Base-by-base conservation (phyloP, 2,797 vertebrate genomes). In the Takifugu ocellatus region DNA sequence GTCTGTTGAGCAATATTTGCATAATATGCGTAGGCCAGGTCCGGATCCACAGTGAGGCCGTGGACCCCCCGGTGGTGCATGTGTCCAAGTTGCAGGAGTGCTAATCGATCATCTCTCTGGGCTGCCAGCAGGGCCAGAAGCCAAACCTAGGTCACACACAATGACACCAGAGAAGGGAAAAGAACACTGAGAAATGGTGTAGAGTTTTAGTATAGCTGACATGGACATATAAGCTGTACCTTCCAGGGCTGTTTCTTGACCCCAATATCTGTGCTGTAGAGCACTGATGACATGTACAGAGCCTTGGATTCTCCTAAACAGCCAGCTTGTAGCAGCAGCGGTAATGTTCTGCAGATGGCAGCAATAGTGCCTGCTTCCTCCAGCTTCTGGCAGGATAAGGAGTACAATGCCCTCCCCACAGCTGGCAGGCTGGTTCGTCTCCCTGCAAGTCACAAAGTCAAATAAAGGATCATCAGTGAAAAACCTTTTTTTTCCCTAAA, bases 21-120 rank as follows among this genome's bases (percentile, higher is more conserved):
- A 65, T 93, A 94, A 66, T 94, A 94, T 15, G 84, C 91, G 54
- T 90, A 93, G 54, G 92, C 88, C 56, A 93, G 74, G 63, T 90
- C 87, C 24, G 56, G 63, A 44, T 94, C 92, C 36, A 54, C 6
- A 0, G 76, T 67, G 16, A 87, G 51, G 6, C 81, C 83, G 14
- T 74, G 74, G 17, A 84, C 79, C 25, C 92, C 92, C n/a, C 63
- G 50, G 51, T 80, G 89, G 60, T 94, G 92, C 67, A 90, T 55
- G 77, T 92, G 83, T 7, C 92, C 93, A 0, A 93, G 87, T 21
- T 74, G 89, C 44, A 93, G 72, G 15, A 90, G 88, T 1, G 91
- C 82, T 63, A 93, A 59, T 58, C 92, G 88, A 58, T 89, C 83
- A 72, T 92, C 88, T 29, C 56, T 82, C 72, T 92, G 90, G 16